Base-by-base conservation (phyloP, 2,888 invertebrate genomes). In the Acleris literana region DNA sequence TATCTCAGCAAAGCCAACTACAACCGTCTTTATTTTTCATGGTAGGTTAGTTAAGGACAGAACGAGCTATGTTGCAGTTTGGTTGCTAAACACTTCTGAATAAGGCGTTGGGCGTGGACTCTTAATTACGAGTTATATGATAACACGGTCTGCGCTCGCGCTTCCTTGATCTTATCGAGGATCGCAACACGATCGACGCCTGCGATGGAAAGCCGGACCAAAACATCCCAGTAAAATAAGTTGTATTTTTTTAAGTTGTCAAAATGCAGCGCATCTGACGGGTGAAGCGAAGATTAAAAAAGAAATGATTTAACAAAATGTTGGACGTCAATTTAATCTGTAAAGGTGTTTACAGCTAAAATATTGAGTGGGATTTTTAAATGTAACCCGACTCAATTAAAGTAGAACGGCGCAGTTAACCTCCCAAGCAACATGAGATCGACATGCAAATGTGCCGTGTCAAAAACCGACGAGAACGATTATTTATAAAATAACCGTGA, bases 101-200 rank as follows among this genome's bases (percentile, higher is more conserved):
- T 66, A 66, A 57, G 66, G 56, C 53, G 46, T 48, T 51, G 61
- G 66, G 66, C 66, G 61, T 52, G 57, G 65, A 62, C 20, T 53
- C 56, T 67, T 67, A 67, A 68, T 68, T 63, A 63, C 68, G 56
- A 63, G 59, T 65, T 68, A 58, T 68, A 64, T 62, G 68, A 65
- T 68, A 68, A 68, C 65, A 56, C 61, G 56, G 55, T 17, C 62
- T 62, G 68, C 60, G 49, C 68, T 53, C 54, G 63, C 63, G 61
- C 68, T 68, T 68, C 65, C 68, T 68, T 65, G 65, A 65, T 68
- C 39, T 54, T 68, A 68, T 68, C 68, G 11, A n/a, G 29, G 49
- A 68, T 68, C 62, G 62, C 61, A 48, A 68, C 65, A 65, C 64
- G 64, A 68, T 68, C 64, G 57, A 61, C 51, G 49, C 44, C 51